Percentiles rank a stretch among this genome's conserved stretches.
Conservation (phyloP, 2,888 invertebrate species). For the Nebria salina region DNA sequence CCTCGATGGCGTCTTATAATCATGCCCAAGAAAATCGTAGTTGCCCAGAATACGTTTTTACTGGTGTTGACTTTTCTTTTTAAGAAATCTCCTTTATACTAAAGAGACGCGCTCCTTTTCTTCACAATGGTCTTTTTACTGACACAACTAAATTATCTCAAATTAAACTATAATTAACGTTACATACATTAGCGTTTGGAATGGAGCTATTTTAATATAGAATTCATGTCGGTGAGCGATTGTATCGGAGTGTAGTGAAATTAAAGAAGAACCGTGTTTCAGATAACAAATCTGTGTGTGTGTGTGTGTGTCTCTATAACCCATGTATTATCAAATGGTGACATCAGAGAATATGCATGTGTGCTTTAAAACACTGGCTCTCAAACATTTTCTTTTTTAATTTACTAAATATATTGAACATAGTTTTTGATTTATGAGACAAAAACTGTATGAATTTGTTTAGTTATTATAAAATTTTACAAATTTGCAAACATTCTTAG, state of each 20-base stretch:
- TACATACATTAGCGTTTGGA: background rate
- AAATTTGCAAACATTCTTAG: too few relatives aligned
- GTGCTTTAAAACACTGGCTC: background rate
- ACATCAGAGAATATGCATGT: slow-evolving; percentile 31
- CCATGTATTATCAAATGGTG: slow-evolving; percentile 38
- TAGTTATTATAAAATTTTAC: too few relatives aligned
- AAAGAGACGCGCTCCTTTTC: background rate
- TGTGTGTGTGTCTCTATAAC: background rate
- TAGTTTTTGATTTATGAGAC: too few relatives aligned
- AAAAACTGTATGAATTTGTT: too few relatives aligned
- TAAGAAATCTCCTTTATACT: background rate
- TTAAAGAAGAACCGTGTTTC: slow-evolving; percentile 35
- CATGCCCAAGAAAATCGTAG: background rate
- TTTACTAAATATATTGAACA: too few relatives aligned
- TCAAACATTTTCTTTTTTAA: background rate
- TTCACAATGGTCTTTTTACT: background rate
- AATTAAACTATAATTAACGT: background rate
- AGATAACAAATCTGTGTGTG: slow-evolving; percentile 38
- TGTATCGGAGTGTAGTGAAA: slow-evolving; percentile 17
- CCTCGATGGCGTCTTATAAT: background rate
- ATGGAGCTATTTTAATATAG: background rate
- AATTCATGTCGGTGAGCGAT: background rate
- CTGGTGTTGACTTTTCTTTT: background rate
- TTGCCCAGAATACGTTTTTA: background rate
- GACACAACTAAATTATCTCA: background rate